phyloP scores from a whole-genome alignment of 2,888 invertebrate genomes.

The Diarsia brunnea region DNA sequence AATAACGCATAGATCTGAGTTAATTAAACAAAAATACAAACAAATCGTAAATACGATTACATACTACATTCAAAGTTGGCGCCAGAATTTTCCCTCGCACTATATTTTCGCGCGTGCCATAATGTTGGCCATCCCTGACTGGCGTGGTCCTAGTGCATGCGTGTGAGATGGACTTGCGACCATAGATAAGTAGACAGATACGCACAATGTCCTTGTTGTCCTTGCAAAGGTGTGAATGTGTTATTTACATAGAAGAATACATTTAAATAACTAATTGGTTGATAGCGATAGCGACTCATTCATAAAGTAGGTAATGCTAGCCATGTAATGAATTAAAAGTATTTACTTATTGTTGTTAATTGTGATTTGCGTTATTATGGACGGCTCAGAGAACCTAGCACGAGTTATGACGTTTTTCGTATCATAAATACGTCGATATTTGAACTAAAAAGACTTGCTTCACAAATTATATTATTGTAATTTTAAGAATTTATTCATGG shows the following conservation, averaged over 20 bases:
- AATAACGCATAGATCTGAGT: background rate
- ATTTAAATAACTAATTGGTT: conserved; percentile 50
- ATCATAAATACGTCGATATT: too few species aligned
- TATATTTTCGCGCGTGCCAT: background rate
- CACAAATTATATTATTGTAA: too few species aligned
- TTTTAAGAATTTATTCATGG: too few species aligned
- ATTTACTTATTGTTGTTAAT: background rate
- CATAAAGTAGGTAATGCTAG: conserved; percentile 14
- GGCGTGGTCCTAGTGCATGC: conserved; percentile 9
- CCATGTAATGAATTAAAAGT: background rate
- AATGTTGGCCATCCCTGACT: conserved; percentile 8
- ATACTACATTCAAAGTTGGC: background rate
- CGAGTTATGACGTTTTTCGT: too few species aligned
- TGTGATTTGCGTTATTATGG: background rate
- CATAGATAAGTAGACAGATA: conserved; percentile 22
- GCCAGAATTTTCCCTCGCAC: background rate
- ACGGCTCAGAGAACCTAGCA: background rate
- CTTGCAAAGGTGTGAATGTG: conserved; percentile 46
- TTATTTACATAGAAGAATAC: conserved; percentile 25
- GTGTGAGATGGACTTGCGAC: conserved; percentile 25
- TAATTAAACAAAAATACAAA: background rate
- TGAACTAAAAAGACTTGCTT: too few species aligned
- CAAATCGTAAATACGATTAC: background rate
- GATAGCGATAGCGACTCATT: conserved; percentile 31
- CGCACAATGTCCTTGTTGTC: conserved; percentile 31